These are phyloP conservation scores for Coluber constrictor DNA, from an alignment of 2,797 vertebrate species.

Conservation along the genomic window DNA sequence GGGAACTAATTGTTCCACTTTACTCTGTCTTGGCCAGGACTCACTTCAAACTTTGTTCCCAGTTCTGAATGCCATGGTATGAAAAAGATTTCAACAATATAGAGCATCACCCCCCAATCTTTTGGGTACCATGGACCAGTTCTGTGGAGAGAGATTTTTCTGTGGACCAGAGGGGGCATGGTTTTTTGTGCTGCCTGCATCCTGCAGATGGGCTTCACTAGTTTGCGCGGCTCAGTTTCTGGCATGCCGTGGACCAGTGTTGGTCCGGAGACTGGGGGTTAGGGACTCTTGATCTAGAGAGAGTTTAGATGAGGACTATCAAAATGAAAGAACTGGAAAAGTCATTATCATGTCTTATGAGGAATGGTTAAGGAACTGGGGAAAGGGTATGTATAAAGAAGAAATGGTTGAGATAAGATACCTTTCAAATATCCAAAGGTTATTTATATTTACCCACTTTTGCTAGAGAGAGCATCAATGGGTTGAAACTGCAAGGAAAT, in stretches of 20 bases:
- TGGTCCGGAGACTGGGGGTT: neutral
- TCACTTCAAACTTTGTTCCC: neutral
- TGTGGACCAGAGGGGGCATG: accelerated
- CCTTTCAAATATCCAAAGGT: neutral
- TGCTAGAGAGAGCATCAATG: neutral
- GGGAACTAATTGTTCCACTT: neutral
- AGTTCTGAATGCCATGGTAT: neutral
- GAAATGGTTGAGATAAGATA: neutral
- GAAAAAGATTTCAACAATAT: neutral
- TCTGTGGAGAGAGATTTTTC: neutral
- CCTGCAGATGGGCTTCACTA: neutral
- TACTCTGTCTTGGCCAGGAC: neutral
- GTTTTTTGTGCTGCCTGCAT: neutral
- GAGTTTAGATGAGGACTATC: neutral
- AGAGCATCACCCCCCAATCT: neutral
- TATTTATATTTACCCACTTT: neutral
- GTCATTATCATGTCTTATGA: neutral
- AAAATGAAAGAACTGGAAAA: neutral
- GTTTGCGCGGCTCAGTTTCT: neutral
- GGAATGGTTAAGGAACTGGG: neutral
- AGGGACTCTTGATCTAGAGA: neutral
- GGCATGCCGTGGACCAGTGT: neutral
- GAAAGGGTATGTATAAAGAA: neutral
- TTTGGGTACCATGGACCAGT: neutral
- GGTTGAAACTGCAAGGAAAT: neutral